These are phyloP conservation scores for Papilio machaon DNA, from an alignment of 1,140 invertebrate genomes.

Conservation along the genomic window DNA sequence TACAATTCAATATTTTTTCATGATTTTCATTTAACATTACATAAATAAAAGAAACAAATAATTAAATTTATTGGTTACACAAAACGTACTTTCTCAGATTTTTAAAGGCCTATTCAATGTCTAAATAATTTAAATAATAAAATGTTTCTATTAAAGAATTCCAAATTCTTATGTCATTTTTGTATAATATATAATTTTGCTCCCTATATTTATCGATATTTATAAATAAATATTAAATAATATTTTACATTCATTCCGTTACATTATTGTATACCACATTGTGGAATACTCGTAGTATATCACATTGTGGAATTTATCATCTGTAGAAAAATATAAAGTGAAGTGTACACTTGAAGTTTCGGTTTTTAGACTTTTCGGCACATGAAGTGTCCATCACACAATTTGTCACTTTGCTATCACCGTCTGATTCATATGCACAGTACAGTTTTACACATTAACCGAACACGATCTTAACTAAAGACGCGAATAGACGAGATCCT, in stretches of 20 bases:
- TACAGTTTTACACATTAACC: slow-evolving; percentile 46
- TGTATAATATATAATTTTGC: slow-evolving; percentile 48
- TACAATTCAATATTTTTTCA: too few relatives aligned
- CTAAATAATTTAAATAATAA: not conserved
- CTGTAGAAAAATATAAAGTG: slow-evolving; percentile 69
- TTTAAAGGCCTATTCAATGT: too few relatives aligned
- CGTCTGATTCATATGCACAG: slow-evolving; percentile 51
- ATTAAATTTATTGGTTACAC: too few relatives aligned
- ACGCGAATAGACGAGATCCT: slow-evolving; percentile 42
- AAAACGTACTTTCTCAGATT: too few relatives aligned
- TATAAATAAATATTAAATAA: slow-evolving; percentile 72
- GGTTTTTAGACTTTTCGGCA: slow-evolving; percentile 39
- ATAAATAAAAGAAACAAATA: too few relatives aligned
- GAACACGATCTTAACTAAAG: slow-evolving; percentile 57
- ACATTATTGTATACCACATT: slow-evolving; percentile 45
- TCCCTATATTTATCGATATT: slow-evolving; percentile 58
- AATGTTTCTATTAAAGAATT: not conserved
- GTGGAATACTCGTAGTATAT: slow-evolving; percentile 30
- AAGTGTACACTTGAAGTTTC: slow-evolving; percentile 46
- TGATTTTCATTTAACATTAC: too few relatives aligned
- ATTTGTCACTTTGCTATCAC: slow-evolving; percentile 68
- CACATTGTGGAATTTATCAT: slow-evolving; percentile 59
- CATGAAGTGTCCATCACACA: slow-evolving; percentile 47
- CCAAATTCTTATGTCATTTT: slow-evolving; percentile 17
- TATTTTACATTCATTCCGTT: slow-evolving; percentile 54